Conservation (phyloP, 2,888 invertebrate genomes). For the Pyrochroa serraticornis region DNA sequence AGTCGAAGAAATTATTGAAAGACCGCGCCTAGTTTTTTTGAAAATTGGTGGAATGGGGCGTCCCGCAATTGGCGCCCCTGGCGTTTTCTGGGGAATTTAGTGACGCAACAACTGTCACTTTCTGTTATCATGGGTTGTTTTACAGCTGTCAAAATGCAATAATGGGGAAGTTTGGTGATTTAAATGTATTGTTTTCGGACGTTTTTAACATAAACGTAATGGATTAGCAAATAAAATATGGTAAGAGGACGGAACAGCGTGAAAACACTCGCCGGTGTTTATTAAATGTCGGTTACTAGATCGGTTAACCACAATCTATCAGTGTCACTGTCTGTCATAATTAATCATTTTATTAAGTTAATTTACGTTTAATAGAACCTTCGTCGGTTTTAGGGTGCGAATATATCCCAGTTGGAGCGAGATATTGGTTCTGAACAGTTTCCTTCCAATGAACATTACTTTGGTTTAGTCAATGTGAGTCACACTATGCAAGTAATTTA, state of each 20-base stretch:
- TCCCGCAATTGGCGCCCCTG: not conserved
- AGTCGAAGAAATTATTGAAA: too few species aligned
- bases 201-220: slow-evolving; percentile 56
- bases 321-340: slow-evolving; percentile 20
- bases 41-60: too few species aligned
- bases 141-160: slow-evolving; percentile 55
- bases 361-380: slow-evolving; percentile 9
- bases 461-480: slow-evolving; percentile 98
- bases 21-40: too few species aligned
- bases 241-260: slow-evolving; percentile 39
- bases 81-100: slow-evolving; percentile 2
- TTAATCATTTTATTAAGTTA: slow-evolving; percentile 30
- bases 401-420: slow-evolving; percentile 98
- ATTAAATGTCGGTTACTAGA: slow-evolving; percentile 3
- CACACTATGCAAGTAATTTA: slow-evolving; percentile 15
- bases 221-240: slow-evolving; percentile 58
- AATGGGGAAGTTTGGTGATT: slow-evolving; percentile 55
- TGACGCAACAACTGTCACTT: not conserved
- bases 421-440: slow-evolving; percentile 99
- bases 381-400: slow-evolving; percentile 68
- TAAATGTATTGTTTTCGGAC: slow-evolving; percentile 54
- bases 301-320: slow-evolving; percentile 24
- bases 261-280: not conserved
- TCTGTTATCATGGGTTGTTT: slow-evolving; percentile 38
- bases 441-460: slow-evolving; percentile 98